Evolutionary conservation across 1,140 invertebrate species (phyloP), one percentile per base, ranked within the genome.

Genomic region (Papilio aristodemus): DNA sequence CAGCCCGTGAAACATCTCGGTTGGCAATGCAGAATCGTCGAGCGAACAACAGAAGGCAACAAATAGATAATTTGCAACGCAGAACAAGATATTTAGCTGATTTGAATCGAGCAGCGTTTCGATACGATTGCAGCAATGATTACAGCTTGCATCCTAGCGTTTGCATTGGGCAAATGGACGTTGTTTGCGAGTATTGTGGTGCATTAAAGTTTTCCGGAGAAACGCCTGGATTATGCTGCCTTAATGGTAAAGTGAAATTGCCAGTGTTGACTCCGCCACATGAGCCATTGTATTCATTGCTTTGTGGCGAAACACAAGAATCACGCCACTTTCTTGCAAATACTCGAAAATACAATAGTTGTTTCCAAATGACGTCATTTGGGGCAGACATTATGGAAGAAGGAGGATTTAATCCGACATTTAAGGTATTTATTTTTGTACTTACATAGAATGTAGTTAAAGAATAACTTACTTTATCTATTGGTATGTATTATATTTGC

Each of bases 41-140:
- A n/a, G n/a, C n/a, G n/a, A n/a, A n/a, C n/a, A n/a, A n/a, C n/a
- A 81, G 67, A 84, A 54, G 46, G 71, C 71, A 78, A 78, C 74
- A 74, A 74, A 32, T 69, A 78, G 69, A 86, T 81, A 80, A 79
- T 81, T 71, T 83, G 22, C 79, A 74, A 84, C 73, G 71, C 68
- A 71, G n/a, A 83, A 82, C 27, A 82, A 83, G 73, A 84, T 13
- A 79, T 71, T 37, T 76, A 78, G 66, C 64, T 81, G 71, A 73
- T 82, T 85, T 78, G 73, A 69, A 76, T 71, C 69, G 74, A 75
- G 70, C 69, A 62, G 70, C 70, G 64, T 72, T 74, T 71, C 69
- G 38, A 76, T 87, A 89, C 68, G 77, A 85, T 89, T 80, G 71
- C 74, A 74, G 38, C 58, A 80, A n/a, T 77, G 76, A 86, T 76